Evolutionary conservation across 2,888 invertebrate species (phyloP).

Genomic region (Cataglyphis cursor): DNA sequence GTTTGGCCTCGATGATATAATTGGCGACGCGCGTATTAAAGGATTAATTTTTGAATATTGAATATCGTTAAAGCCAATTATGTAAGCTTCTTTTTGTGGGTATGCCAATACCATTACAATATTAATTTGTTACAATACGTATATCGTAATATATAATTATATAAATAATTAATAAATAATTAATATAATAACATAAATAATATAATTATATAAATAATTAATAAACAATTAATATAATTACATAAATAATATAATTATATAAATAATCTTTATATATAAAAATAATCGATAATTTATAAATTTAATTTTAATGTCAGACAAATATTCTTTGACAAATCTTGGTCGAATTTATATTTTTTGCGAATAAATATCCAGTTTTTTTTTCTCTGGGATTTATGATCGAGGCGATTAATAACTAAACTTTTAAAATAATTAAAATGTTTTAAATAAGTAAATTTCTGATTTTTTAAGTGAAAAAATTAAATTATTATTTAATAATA

Average conservation of each 20-base stretch:
- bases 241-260: too few relatives aligned
- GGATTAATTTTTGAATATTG: constrained; percentile 14
- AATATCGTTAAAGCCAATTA: constrained; percentile 12
- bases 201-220: too few relatives aligned
- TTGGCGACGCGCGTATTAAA: constrained; percentile 24
- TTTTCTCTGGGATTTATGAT: background rate
- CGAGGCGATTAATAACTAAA: background rate
- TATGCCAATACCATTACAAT: background rate
- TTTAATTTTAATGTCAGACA: background rate
- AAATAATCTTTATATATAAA: background rate
- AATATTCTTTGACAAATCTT: background rate
- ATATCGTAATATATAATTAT: background rate
- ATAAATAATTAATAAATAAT: background rate
- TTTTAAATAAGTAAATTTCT: background rate
- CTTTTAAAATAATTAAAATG: background rate
- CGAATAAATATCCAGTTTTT: too few relatives aligned
- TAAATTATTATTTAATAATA: background rate
- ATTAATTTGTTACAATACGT: background rate
- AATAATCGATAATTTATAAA: background rate
- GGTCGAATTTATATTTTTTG: too few relatives aligned
- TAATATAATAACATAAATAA: too few relatives aligned
- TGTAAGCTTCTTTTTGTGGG: background rate
- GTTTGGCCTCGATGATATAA: constrained; percentile 27
- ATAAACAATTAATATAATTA: too few relatives aligned
- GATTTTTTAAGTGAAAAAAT: background rate